Conservation (phyloP, 1,140 invertebrate species). For the Ips nitidus region DNA sequence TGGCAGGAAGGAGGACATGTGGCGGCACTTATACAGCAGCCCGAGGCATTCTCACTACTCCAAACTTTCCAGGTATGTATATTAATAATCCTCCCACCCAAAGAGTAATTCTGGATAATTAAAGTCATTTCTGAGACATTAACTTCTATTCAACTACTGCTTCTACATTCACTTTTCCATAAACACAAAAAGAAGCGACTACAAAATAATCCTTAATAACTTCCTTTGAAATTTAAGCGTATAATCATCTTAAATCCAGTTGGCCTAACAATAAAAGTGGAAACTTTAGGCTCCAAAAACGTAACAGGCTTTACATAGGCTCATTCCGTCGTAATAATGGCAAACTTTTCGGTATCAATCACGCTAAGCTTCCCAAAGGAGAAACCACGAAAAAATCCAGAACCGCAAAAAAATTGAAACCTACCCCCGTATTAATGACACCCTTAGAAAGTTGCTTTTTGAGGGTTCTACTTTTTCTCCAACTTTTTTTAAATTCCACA, state of each 20-base stretch:
- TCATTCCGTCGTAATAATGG: neutral
- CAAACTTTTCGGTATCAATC: conserved; percentile 2
- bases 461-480: no score
- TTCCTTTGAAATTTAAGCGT: no score
- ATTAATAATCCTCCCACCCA: no score
- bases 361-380: conserved; percentile 2
- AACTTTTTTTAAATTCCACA: no score
- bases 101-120: no score
- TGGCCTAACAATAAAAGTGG: neutral
- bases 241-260: no score
- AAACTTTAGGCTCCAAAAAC: neutral
- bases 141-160: no score
- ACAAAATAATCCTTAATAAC: no score
- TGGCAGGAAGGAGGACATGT: conserved; percentile 53
- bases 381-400: neutral
- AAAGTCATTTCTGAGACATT: no score
- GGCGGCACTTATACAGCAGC: conserved; percentile 63
- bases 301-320: neutral
- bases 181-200: no score
- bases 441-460: neutral
- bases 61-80: conserved; percentile 70
- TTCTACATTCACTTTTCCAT: no score
- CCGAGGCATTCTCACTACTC: conserved; percentile 74
- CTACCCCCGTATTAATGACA: neutral
- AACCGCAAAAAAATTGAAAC: neutral